Conservation (phyloP, 1,140 invertebrate genomes). For the Acromyrmex echinatior region DNA sequence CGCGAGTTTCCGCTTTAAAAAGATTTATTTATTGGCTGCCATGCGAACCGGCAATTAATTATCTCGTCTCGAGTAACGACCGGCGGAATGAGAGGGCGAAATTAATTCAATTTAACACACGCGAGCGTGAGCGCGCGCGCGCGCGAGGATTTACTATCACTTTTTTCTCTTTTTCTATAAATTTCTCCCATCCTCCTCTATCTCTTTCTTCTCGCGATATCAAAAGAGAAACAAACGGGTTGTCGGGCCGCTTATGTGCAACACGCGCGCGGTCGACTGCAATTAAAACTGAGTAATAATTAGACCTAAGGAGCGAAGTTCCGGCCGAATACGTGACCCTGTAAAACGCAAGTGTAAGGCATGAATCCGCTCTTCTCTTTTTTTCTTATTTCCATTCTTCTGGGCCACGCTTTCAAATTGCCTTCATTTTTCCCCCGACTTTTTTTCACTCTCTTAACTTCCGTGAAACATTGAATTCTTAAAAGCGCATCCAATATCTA, state of each 20-base stretch:
- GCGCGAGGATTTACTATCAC: slow-evolving; percentile 72
- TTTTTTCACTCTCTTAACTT: background rate
- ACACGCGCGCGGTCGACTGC: slow-evolving; percentile 69
- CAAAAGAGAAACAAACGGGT: slow-evolving; percentile 56
- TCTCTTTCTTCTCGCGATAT: slow-evolving; percentile 32
- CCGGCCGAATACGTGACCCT: slow-evolving; percentile 80
- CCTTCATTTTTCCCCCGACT: slow-evolving; percentile 10
- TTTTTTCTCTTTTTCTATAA: background rate
- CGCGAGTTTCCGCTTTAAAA: slow-evolving; percentile 67
- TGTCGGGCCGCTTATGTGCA: slow-evolving; percentile 70
- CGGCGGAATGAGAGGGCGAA: slow-evolving; percentile 67
- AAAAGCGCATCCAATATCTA: slow-evolving; percentile 8
- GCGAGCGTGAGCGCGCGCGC: slow-evolving; percentile 66
- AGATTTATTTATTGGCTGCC: slow-evolving; percentile 76
- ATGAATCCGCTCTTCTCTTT: slow-evolving; percentile 52
- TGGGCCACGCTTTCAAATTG: slow-evolving; percentile 1
- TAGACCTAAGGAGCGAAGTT: slow-evolving; percentile 77
- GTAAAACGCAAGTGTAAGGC: slow-evolving; percentile 71
- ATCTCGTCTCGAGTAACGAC: slow-evolving; percentile 62
- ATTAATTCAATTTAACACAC: slow-evolving; percentile 84
- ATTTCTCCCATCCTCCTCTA: background rate
- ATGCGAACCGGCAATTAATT: slow-evolving; percentile 74
- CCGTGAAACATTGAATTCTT: slow-evolving; percentile 24
- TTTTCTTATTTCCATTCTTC: background rate
- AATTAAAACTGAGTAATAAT: slow-evolving; percentile 84